Evolutionary conservation across 1,140 invertebrate genomes (phyloP).

Genomic region (Bursaphelenchus mucronatus): DNA sequence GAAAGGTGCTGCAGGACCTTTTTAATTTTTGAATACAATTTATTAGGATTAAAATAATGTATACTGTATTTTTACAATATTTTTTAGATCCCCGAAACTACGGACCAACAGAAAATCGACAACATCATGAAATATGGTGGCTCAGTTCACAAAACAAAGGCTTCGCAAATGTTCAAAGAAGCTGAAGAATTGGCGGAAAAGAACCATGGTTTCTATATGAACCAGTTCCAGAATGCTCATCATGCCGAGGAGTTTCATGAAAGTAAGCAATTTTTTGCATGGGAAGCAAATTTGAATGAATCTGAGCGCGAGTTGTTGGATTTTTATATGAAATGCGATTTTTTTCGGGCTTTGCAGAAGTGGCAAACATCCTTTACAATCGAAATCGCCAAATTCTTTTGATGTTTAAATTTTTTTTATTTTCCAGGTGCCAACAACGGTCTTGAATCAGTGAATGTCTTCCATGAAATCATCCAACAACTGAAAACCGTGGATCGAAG

Average conservation of each 20-base stretch:
- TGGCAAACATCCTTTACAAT: too few species aligned
- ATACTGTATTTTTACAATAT: not conserved
- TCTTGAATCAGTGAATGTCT: conserved; percentile 37
- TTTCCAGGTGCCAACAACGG: conserved; percentile 15
- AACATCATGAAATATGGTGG: conserved; percentile 38
- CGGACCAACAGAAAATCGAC: conserved; percentile 41
- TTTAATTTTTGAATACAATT: too few species aligned
- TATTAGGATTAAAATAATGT: not conserved
- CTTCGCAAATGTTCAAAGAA: conserved; percentile 20
- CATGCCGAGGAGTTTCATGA: conserved; percentile 44
- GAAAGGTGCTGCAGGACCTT: too few species aligned
- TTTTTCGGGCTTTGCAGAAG: too few species aligned
- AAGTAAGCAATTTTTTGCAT: not conserved
- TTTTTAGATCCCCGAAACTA: conserved; percentile 38
- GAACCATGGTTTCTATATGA: conserved; percentile 45
- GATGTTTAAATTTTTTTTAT: too few species aligned
- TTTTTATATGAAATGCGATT: too few species aligned
- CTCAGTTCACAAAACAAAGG: conserved; percentile 26
- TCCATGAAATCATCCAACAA: conserved; percentile 46
- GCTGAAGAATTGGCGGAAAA: conserved; percentile 37
- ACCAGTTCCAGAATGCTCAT: conserved; percentile 35
- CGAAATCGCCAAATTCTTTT: too few species aligned
- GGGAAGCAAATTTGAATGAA: not conserved
- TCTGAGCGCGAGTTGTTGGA: too few species aligned
- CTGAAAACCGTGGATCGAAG: conserved; percentile 14